A percentile compares a stretch with the other conserved stretches of the same genome.
phyloP scores from a whole-genome alignment of 2,113 vertebrate genomes.

The Tympanuchus pallidicinctus region DNA sequence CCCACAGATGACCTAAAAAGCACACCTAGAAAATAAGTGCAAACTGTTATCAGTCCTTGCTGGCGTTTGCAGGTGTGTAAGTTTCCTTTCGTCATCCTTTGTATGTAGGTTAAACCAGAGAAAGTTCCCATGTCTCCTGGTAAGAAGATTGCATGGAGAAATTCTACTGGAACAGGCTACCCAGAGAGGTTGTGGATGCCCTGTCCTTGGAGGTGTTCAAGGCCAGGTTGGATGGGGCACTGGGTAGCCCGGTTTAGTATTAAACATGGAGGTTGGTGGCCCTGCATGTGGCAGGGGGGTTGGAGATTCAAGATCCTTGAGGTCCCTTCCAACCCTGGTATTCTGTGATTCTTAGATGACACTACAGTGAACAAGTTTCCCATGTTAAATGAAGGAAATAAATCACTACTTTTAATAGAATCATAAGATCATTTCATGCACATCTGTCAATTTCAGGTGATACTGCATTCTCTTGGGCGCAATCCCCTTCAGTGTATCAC shows the following conservation, averaged over 20 bases:
- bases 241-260: too few relatives aligned
- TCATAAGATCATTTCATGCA: background rate
- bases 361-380: background rate
- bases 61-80: background rate
- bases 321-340: too few relatives aligned
- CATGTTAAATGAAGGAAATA: background rate
- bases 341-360: background rate
- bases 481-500: background rate
- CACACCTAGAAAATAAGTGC: background rate
- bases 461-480: background rate
- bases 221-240: too few relatives aligned
- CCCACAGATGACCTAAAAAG: background rate
- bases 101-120: background rate
- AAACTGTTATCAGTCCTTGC: background rate
- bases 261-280: too few relatives aligned
- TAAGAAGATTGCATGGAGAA: background rate
- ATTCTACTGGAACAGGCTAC: too few relatives aligned
- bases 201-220: too few relatives aligned
- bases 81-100: background rate
- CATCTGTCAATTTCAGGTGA: background rate
- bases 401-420: background rate
- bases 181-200: too few relatives aligned
- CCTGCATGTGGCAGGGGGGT: too few relatives aligned
- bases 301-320: too few relatives aligned
- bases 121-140: background rate